Evolutionary conservation across 2,888 invertebrate genomes (phyloP).

Genomic region (Beris morrisii): DNA sequence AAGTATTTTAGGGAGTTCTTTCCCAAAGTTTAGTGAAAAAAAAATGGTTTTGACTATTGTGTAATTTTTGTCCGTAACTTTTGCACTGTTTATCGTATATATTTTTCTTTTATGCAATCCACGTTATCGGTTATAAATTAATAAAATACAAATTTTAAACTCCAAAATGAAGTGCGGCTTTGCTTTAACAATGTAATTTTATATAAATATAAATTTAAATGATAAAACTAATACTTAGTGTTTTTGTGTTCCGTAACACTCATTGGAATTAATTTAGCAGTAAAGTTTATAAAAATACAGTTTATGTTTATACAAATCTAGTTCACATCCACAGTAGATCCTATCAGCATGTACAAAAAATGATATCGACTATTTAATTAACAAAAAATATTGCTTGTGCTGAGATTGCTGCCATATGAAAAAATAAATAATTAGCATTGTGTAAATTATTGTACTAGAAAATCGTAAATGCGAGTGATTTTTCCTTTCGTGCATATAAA

Average conservation of each 20-base stretch:
- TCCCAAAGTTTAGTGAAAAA: slow-evolving; percentile 24
- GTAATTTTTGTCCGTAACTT: slow-evolving; percentile 21
- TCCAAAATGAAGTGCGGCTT: slow-evolving; percentile 24
- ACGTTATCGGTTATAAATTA: slow-evolving; percentile 22
- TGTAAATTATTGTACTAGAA: neutral
- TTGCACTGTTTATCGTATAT: slow-evolving; percentile 16
- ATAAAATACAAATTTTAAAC: slow-evolving; percentile 18
- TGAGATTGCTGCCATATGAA: slow-evolving; percentile 26
- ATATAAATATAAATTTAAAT: slow-evolving; percentile 3
- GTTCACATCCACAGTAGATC: no score
- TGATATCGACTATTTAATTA: no score
- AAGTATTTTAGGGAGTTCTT: slow-evolving; percentile 16
- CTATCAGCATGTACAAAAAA: no score
- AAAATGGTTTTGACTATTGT: slow-evolving; percentile 28
- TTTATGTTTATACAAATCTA: no score
- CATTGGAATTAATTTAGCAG: no score
- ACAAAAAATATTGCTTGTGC: slow-evolving; percentile 2
- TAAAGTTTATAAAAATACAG: no score
- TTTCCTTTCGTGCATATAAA: neutral
- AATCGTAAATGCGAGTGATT: slow-evolving; percentile 22
- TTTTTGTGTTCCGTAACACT: no score
- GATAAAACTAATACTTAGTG: no score
- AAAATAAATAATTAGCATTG: slow-evolving; percentile 10
- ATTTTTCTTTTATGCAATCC: slow-evolving; percentile 13
- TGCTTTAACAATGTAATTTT: slow-evolving; percentile 18